Base-by-base conservation (phyloP, 2,797 vertebrate genomes). In the Oryzias dopingdopingensis region DNA sequence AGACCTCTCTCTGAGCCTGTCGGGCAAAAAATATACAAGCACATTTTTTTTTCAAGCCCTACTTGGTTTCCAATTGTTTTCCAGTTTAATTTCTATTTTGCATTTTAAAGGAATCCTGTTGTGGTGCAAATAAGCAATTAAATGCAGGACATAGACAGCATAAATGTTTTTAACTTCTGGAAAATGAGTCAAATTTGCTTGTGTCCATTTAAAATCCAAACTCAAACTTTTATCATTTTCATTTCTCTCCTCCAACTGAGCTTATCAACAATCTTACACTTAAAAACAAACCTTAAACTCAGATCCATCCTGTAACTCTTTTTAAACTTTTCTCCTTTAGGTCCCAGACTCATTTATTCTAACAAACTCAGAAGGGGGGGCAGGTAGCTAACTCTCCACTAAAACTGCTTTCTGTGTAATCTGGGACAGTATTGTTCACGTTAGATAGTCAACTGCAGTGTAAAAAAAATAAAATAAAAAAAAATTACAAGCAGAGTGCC, bases 41-140 rank as follows among this genome's bases (percentile, higher is more conserved):
- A 22, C 20, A 3, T 22, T 22, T 22, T 22, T 20, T 22, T 22
- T 26, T 50, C 70, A 67, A 59, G 62, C 72, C 72, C 72, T 69
- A 60, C 67, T 46, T 45, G 40, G 32, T 67, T 79, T 75, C 70
- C 72, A 65, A 62, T 64, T 6, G 58, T 32, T 2, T 26, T 26
- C 10, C 10, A 32, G 7, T 32, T 32, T 10, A 32, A 32, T 32
- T 10, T 32, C 1, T 7, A 32, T 32, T 12, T 32, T 32, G 10
- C 29, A 32, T 12, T 10, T 3, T 2, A 12, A 32, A 32, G 8
- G 29, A 10, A 32, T 32, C 29, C 29, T 32, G 29, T 2, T 1
- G 10, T 32, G 7, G 29, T 32, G 24, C 6, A 6, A 26, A 26
- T 2, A 15, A 62, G 14, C 40, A n/a, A 22, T 2, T 32, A 44